phyloP scores from a whole-genome alignment of 2,797 vertebrate species.

The Scolopax bukidnonensis region DNA sequence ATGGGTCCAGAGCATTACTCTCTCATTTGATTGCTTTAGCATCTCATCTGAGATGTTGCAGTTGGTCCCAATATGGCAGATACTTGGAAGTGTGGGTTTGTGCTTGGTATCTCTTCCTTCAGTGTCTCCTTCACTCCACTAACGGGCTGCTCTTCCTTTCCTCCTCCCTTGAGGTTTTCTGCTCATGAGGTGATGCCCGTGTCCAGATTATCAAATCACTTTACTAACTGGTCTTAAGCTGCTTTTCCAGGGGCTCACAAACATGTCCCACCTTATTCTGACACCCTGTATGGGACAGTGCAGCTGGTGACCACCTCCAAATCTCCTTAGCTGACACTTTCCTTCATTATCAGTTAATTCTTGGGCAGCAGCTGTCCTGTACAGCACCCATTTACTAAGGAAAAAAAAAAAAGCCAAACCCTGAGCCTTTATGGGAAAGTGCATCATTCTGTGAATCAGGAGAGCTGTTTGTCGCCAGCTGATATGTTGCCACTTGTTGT shows the following conservation, averaged over 20 bases:
- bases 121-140: not conserved
- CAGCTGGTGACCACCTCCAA: not conserved
- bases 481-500: constrained; percentile 57
- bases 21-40: not conserved
- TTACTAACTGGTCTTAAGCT: not conserved
- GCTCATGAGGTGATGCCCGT: not conserved
- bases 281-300: not conserved
- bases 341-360: not conserved
- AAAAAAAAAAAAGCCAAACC: not conserved
- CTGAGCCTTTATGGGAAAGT: not conserved
- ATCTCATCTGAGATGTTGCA: not conserved
- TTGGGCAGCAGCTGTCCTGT: not conserved
- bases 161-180: not conserved
- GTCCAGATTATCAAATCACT: not conserved
- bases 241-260: not conserved
- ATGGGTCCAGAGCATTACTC: not conserved
- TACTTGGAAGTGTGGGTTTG: not conserved
- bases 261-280: not conserved
- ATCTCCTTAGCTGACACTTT: not conserved
- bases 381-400: not conserved
- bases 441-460: constrained; percentile 7
- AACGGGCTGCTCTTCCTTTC: not conserved
- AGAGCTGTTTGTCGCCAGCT: constrained; percentile 45
- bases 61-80: not conserved
- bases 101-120: not conserved